Evolutionary conservation across 2,797 vertebrate species (phyloP), one percentile per base, ranked within the genome.

Genomic region (Lepilemur ruficaudatus): DNA sequence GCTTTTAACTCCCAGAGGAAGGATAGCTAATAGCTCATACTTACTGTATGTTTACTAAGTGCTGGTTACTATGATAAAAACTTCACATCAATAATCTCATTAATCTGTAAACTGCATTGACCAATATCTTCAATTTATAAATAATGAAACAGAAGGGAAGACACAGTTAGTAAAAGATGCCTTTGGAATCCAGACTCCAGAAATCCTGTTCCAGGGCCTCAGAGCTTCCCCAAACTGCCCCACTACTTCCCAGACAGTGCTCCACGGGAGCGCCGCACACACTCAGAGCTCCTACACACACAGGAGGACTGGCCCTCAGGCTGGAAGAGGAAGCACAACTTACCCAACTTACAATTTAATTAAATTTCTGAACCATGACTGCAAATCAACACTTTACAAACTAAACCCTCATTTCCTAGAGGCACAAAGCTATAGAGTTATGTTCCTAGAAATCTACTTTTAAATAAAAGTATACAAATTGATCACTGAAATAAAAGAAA

Each of bases 401-500:
- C 50, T 38, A 76, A 65, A 81, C 13, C 7, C 20, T 91, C 48
- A 79, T 55, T 88, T 97, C 88, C 80, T 41, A 89, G 55, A 73
- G 63, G 35, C 43, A 81, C 5, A 14, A 57, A 32, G 52, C 76
- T 69, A 83, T 89, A 17, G 20, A 87, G 30, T 43, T 85, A 18
- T 94, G 15, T 63, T 93, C 87, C 65, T 63, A 38, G 55, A 84
- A 90, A 80, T 70, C 50, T 32, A 82, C n/a, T 79, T 76, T 43
- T 93, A 89, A 32, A 41, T 61, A 87, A 92, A 93, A 93, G 63
- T 35, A 79, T 55, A 65, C 65, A 84, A 94, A 61, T 41, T 7
- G 6, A 65, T 59, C 35, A 84, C 59, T 61, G 94, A 95, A 92
- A 78, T 22, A 69, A 97, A 95, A 50, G n/a, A 50, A 76, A 90